Base-by-base conservation (phyloP, 2,888 invertebrate species). In the Meteorus cinctellus region DNA sequence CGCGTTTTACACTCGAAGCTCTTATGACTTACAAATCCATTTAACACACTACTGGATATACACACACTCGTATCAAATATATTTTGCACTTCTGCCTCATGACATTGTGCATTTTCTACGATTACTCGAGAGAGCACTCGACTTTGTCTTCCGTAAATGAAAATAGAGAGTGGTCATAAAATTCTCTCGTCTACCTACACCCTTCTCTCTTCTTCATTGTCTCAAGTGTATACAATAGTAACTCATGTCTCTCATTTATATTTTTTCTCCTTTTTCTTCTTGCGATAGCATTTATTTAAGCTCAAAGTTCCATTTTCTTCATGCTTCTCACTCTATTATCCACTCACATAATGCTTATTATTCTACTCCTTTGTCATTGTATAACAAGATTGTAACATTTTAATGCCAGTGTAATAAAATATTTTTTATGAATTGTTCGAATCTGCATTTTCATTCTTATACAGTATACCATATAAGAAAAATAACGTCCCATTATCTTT, bases 1-100 rank as follows among this genome's bases (percentile, higher is more conserved):
- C 31, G 29, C 62, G 29, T 72, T 31, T 41, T 41, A 65, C 60
- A 45, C 72, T 67, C 41, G 29, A 29, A 62, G 45, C 51, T 76
- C 73, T 71, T 80, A 81, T 78, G 81, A 82, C 79, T 81, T 81
- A 80, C 79, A 81, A 81, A 82, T 82, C 80, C 75, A 79, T 81
- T 82, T 82, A 77, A 81, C 68, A 81, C 68, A 63, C 36, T 36
- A 27, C 51, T 51, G 36, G 63, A 72, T 62, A 74, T 69, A 31
- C 31, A 60, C 36, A 59, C 45, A 34, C 27, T 10, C n/a, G 27
- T 36, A 19, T 5, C 10, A 55, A 19, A 19, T 55, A 55, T 55
- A 55, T 55, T 55, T 55, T 10, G 19, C 19, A 6, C 10, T 55
- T 55, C n/a, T 48, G 55, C 36, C 71, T 65, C 41, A 45, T 65